Base-by-base conservation (phyloP, 2,888 invertebrate species). In the Aphidius colemani region DNA sequence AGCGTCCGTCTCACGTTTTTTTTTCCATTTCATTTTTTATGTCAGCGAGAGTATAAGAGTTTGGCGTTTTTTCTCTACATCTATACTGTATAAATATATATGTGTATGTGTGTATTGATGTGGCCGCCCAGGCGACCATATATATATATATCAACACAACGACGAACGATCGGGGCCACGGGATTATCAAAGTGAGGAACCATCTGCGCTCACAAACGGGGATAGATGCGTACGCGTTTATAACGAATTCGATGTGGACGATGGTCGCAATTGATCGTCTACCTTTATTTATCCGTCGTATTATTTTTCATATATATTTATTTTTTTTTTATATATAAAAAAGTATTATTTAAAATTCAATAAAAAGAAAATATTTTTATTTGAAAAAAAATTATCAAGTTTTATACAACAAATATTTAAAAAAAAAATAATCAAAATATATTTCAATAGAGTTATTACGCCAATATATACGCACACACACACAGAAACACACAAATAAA, bases 171-270 rank as follows among this genome's bases (percentile, higher is more conserved):
- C 30, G 30, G 30, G 30, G 30, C 30, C 30, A 30, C 30, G 46
- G 60, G 60, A 60, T 63, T 67, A 62, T 65, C 59, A 63, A 59
- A 63, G 63, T 60, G 62, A 63, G 53, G 60, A 64, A 60, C 74
- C 74, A 74, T 74, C 74, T 74, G 74, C 72, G 67, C 66, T 56
- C 57, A 67, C 68, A 66, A 60, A 63, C 69, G 68, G 70, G 30
- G 30, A 30, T 30, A 30, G 74, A 71, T 68, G 71, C 57, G 56
- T 49, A 53, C 59, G 30, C 30, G 58, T 66, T 61, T 55, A 30
- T 64, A 69, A 64, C 66, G 64, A 59, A 63, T 69, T 66, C 63
- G 53, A 41, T 57, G 13, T 53, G 65, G 65, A 65, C 65, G 58
- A 58, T 61, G 55, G 59, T 51, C 55, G 60, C 59, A 64, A 64